These are phyloP conservation scores for Deroplatys truncata DNA, from an alignment of 2,888 invertebrate species.

Conservation along the genomic window DNA sequence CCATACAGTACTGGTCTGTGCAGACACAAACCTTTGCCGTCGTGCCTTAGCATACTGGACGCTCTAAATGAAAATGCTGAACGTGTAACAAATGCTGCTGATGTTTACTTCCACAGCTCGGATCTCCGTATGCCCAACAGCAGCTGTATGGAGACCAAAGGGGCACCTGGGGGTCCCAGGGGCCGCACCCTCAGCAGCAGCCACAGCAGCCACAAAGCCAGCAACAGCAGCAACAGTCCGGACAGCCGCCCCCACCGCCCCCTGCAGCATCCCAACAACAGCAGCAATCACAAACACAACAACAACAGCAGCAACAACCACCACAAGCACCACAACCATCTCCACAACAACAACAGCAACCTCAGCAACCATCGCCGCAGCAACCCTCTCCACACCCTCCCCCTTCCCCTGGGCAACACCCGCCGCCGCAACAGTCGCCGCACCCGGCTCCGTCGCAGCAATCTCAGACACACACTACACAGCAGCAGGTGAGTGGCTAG, in stretches of 20 bases:
- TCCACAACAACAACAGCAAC: constrained; percentile 23
- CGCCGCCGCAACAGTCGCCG: constrained; percentile 26
- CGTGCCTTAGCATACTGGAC: too few relatives aligned
- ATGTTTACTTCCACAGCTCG: constrained; percentile 25
- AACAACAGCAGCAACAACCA: constrained; percentile 24
- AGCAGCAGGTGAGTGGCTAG: background rate
- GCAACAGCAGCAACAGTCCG: constrained; percentile 20
- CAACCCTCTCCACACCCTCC: constrained; percentile 39
- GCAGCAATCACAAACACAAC: constrained; percentile 18
- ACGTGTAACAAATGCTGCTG: too few relatives aligned
- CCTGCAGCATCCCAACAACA: constrained; percentile 46
- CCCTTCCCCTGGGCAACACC: constrained; percentile 35
- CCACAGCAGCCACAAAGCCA: constrained; percentile 43
- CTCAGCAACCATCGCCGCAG: constrained; percentile 49
- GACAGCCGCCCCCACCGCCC: constrained; percentile 36
- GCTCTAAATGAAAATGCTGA: too few relatives aligned
- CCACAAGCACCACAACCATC: constrained; percentile 16
- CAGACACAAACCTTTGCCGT: too few relatives aligned
- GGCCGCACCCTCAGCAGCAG: constrained; percentile 43
- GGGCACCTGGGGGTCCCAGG: constrained; percentile 48
- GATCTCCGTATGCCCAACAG: constrained; percentile 30
- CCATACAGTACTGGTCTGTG: too few relatives aligned
- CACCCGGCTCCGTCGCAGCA: constrained; percentile 39
- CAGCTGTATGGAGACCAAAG: constrained; percentile 26
- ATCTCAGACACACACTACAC: constrained; percentile 44